Evolutionary conservation across 2,888 invertebrate species (phyloP).

Genomic region (Protula sp.): DNA sequence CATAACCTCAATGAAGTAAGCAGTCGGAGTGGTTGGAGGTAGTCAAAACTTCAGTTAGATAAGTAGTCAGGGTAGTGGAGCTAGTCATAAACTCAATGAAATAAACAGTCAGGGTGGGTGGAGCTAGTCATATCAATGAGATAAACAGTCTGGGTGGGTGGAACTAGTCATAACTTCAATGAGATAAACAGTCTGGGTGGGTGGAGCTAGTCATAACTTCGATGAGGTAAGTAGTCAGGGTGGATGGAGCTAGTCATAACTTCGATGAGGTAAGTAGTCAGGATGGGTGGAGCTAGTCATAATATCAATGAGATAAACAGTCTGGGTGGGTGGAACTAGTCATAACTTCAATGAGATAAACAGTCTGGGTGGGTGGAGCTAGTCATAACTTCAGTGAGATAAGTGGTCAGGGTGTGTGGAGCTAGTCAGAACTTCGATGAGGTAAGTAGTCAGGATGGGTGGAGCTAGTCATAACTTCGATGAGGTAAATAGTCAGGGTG

Average conservation of each 20-base stretch:
- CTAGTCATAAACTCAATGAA: not conserved
- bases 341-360: not conserved
- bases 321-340: too few species aligned
- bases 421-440: conserved; percentile 76
- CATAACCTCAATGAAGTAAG: not conserved
- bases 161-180: not conserved
- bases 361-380: too few species aligned
- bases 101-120: too few species aligned
- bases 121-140: conserved; percentile 72
- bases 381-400: conserved; percentile 78
- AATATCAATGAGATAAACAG: not conserved
- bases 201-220: conserved; percentile 73
- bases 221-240: conserved; percentile 68
- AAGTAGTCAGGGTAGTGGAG: too few species aligned
- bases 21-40: too few species aligned
- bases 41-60: not conserved
- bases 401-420: too few species aligned
- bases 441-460: conserved; percentile 59
- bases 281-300: too few species aligned
- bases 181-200: not conserved
- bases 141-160: too few species aligned
- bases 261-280: not conserved
- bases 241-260: too few species aligned
- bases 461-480: too few species aligned
- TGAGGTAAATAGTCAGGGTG: not conserved